Evolutionary conservation across 64 coral and sea anemone genomes (phyloP).

Genomic region (Dendrophyllia cribrosa): DNA sequence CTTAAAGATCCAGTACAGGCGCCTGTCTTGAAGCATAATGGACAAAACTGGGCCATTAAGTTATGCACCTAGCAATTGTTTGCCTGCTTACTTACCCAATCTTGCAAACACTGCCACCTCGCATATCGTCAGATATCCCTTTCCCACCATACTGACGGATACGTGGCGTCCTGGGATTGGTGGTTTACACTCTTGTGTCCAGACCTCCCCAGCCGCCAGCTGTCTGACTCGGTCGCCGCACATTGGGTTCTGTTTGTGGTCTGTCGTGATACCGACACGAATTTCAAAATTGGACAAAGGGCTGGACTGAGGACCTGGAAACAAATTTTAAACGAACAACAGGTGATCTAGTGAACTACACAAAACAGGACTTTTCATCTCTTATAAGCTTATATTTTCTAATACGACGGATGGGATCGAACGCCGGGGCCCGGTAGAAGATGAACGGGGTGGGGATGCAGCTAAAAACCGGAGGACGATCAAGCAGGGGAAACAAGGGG

Average conservation of each 20-base stretch:
- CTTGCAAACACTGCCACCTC: slow-evolving; percentile 90
- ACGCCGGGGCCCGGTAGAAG: no score
- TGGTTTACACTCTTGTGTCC: slow-evolving; percentile 82
- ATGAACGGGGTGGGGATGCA: no score
- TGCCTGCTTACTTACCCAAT: slow-evolving; percentile 42
- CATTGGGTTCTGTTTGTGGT: slow-evolving; percentile 79
- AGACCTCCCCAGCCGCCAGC: slow-evolving; percentile 59
- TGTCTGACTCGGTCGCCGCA: slow-evolving; percentile 72
- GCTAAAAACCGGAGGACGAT: no score
- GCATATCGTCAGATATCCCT: slow-evolving; percentile 63
- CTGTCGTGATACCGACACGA: slow-evolving; percentile 57
- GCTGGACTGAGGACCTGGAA: slow-evolving; percentile 25
- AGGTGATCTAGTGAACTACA: background rate
- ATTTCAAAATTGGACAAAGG: slow-evolving; percentile 68
- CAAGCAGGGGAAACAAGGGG: no score
- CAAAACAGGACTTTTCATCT: no score
- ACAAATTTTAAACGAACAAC: no score
- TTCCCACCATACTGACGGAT: slow-evolving; percentile 66
- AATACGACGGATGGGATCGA: no score
- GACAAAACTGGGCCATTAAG: no score
- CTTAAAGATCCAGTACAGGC: no score
- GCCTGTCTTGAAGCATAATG: no score
- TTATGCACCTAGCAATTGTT: no score
- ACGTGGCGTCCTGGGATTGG: slow-evolving; percentile 76
- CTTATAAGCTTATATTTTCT: no score